Conservation (phyloP, 2,113 vertebrate species). For the Phoenicopterus ruber region DNA sequence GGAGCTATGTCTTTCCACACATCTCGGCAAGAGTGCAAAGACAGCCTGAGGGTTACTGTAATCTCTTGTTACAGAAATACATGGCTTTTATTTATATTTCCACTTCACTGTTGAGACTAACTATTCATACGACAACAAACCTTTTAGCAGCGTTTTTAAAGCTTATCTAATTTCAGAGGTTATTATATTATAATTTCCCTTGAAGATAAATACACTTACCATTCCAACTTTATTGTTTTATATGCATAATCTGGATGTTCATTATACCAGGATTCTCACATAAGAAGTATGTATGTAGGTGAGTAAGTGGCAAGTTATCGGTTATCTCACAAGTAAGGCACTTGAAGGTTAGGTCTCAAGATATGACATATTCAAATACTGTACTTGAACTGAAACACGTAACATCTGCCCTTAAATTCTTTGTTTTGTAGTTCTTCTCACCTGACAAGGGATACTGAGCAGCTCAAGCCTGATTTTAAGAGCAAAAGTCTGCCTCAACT, state of each 20-base stretch:
- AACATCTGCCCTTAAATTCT: neutral
- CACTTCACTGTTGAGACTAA: neutral
- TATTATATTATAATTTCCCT: neutral
- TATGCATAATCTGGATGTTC: neutral
- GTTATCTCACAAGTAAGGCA: neutral
- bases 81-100: neutral
- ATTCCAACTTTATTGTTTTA: neutral
- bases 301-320: neutral
- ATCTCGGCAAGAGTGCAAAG: neutral
- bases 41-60: neutral
- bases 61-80: neutral
- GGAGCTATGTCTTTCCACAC: neutral
- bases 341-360: neutral
- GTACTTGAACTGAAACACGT: neutral
- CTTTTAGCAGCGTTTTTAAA: neutral
- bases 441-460: neutral
- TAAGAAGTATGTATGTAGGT: neutral
- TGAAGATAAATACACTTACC: neutral
- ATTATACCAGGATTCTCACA: neutral
- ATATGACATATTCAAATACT: neutral
- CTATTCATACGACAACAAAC: neutral
- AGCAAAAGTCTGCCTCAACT: neutral
- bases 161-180: neutral
- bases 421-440: neutral
- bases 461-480: neutral